Conservation (phyloP, 2,797 vertebrate genomes). For the Hoplostethus mediterraneus region DNA sequence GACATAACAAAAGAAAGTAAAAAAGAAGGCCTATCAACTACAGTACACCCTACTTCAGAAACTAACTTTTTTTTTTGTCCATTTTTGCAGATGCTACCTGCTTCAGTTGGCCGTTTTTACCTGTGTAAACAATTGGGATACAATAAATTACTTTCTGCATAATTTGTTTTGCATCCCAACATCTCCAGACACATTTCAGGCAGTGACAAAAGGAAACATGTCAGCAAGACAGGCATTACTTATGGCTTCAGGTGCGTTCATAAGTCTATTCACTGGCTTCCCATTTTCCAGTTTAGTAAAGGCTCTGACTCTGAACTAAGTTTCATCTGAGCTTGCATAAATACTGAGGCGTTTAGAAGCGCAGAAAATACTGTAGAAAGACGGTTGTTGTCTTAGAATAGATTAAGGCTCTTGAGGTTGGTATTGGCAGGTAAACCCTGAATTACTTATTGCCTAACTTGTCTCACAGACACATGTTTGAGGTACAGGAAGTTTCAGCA, state of each 20-base stretch:
- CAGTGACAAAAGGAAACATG: slow-evolving; percentile 52
- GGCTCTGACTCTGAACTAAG: slow-evolving; percentile 11
- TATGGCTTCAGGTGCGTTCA: slow-evolving; percentile 65
- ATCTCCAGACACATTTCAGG: slow-evolving; percentile 42
- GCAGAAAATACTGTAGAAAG: slow-evolving; percentile 58
- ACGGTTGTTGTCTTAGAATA: slow-evolving; percentile 43
- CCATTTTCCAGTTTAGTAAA: slow-evolving; percentile 45
- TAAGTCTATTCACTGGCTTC: slow-evolving; percentile 32
- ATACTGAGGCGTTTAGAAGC: slow-evolving; percentile 28
- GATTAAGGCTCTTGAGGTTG: slow-evolving; percentile 79
- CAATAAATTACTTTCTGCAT: slow-evolving; percentile 20
- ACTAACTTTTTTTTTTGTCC: slow-evolving; percentile 24
- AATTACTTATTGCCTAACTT: slow-evolving; percentile 37
- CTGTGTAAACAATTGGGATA: slow-evolving; percentile 55
- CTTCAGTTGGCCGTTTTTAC: slow-evolving; percentile 18
- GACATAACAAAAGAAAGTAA: slow-evolving; percentile 35
- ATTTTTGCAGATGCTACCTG: slow-evolving; percentile 18
- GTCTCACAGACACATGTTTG: slow-evolving; percentile 25
- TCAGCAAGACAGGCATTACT: slow-evolving; percentile 42
- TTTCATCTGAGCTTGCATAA: slow-evolving; percentile 17
- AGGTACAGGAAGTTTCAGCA: slow-evolving; percentile 44
- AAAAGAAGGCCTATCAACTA: slow-evolving; percentile 34
- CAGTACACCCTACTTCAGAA: slow-evolving; percentile 30
- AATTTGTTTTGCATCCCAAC: slow-evolving; percentile 2
- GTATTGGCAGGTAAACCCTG: slow-evolving; percentile 60